Base-by-base conservation (phyloP, 2,888 invertebrate species). In the Lordiphosa andalusiaca region DNA sequence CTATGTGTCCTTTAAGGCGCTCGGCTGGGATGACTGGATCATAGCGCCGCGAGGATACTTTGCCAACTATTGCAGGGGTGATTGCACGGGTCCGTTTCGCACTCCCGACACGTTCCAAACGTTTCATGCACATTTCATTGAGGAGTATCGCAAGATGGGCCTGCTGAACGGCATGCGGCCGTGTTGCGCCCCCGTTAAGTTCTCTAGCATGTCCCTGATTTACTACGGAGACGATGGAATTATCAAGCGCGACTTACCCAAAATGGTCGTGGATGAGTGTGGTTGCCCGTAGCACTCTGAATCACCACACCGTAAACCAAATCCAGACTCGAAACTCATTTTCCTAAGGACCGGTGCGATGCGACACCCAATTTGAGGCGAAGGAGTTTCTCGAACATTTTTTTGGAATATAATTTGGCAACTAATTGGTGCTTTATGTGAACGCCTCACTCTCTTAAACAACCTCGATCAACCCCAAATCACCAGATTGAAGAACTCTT, bases 11-110 rank as follows among this genome's bases (percentile, higher is more conserved):
- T 97, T 97, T 91, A 94, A 94, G 87, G 94, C 95, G 82, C 92
- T 97, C 50, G 96, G 96, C 76, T 97, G 97, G 97, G 96, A 96
- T 90, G 96, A 97, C 91, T 97, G 96, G 96, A 96, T 97, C 87
- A 95, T 96, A 77, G 95, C 95, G 71, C 96, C 96, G 25, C 92
- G 93, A 85, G 96, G 97, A 76, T 97, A 97, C 91, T 95, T 95
- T 90, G 97, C 97, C 60, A 97, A 97, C 90, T 97, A 96, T 90
- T 97, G 97, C 90, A 93, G 95, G 85, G 97, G 97, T 71, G 95
- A 95, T 87, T 97, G 97, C 90, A 92, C 92, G 21, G 94, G 94
- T 40, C 91, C 93, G 6, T 93, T 93, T 85, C 92, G 95, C 58
- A 94, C 95, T 44, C 95, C 95, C 25, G 95, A 95, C 88, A 93